A percentile compares a stretch with the other conserved stretches of the same genome.
These are phyloP conservation scores for Sciurus niger DNA, from an alignment of 2,113 vertebrate species.

Conservation along the genomic window DNA sequence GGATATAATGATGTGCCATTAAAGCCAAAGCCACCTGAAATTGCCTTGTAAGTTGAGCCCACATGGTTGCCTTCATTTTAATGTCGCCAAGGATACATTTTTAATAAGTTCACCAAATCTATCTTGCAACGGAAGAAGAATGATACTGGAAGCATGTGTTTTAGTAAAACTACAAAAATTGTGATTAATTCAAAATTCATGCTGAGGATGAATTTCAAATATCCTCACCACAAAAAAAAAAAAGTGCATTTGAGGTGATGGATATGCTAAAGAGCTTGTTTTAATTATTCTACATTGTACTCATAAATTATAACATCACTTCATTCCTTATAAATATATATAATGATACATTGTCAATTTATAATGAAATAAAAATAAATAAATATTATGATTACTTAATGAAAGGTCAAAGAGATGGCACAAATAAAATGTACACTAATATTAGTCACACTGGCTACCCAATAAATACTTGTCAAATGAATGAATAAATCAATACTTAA, in stretches of 20 bases:
- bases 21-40: background rate
- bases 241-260: background rate
- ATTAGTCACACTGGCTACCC: background rate
- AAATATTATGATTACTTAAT: constrained; percentile 17
- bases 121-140: constrained; percentile 40
- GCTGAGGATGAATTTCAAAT: background rate
- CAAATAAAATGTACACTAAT: background rate
- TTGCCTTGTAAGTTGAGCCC: background rate
- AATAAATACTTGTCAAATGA: constrained; percentile 55
- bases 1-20: background rate
- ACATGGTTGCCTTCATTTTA: background rate
- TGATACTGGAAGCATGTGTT: background rate
- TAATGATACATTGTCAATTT: background rate
- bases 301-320: background rate
- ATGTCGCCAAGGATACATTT: constrained; percentile 35
- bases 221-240: background rate
- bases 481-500: constrained; percentile 42
- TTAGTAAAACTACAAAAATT: constrained; percentile 51
- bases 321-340: background rate
- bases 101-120: constrained; percentile 43
- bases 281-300: background rate
- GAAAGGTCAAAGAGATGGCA: background rate
- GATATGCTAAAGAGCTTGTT: background rate
- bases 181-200: background rate
- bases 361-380: background rate